Percentiles rank a stretch among this genome's conserved stretches.
Conservation (phyloP, 2,113 vertebrate species). For the Coreoperca whiteheadi region DNA sequence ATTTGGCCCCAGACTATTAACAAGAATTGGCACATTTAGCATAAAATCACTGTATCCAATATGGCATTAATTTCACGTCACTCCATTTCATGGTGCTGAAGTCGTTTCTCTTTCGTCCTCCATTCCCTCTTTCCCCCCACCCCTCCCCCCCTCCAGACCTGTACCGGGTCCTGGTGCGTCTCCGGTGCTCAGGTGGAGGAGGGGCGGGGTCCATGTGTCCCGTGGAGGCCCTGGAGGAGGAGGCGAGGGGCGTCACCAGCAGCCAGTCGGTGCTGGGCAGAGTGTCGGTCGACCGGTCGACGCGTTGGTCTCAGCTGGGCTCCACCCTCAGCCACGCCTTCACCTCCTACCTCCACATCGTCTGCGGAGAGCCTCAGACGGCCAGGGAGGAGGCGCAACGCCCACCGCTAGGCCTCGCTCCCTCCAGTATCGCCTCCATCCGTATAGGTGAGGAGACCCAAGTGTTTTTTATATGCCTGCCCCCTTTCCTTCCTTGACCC, state of each 20-base stretch:
- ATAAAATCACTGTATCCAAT: no score
- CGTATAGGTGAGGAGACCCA: slow-evolving; percentile 65
- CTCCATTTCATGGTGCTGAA: neutral
- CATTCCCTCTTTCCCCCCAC: neutral
- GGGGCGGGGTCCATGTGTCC: slow-evolving; percentile 53
- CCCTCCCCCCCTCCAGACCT: slow-evolving; percentile 54
- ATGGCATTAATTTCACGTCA: no score
- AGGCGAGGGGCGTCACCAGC: neutral
- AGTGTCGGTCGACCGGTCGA: slow-evolving; percentile 56
- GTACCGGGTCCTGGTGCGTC: slow-evolving; percentile 72
- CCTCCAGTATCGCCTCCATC: slow-evolving; percentile 64
- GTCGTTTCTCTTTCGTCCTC: neutral
- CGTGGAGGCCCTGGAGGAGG: slow-evolving; percentile 52
- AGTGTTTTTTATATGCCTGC: neutral
- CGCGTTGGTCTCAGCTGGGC: slow-evolving; percentile 68
- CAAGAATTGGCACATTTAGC: no score
- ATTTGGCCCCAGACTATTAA: no score
- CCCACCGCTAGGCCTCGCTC: slow-evolving; percentile 65
- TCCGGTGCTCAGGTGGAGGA: slow-evolving; percentile 49
- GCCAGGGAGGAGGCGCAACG: slow-evolving; percentile 52
- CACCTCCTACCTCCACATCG: slow-evolving; percentile 63
- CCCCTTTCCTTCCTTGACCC: neutral
- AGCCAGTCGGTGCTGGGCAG: slow-evolving; percentile 55
- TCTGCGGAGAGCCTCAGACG: slow-evolving; percentile 55
- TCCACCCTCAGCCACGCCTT: slow-evolving; percentile 57